Base-by-base conservation (phyloP, 2,888 invertebrate species). In the Erebia palarica region DNA sequence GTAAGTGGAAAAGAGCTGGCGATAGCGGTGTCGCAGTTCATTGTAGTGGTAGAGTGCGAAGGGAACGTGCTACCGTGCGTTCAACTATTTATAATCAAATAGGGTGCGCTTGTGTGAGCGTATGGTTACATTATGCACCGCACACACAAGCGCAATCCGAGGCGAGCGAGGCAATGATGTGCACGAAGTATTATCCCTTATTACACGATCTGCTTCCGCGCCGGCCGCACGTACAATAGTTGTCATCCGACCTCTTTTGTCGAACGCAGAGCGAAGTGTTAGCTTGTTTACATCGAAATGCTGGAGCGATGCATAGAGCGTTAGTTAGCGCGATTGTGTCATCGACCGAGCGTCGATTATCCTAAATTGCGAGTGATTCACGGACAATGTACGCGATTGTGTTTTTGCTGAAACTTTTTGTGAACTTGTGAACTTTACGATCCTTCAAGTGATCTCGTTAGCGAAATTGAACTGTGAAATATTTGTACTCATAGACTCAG, bases 1-100 rank as follows among this genome's bases (percentile, higher is more conserved):
- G 61, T 60, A 69, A 74, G 89, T 61, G 79, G 14, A 85, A 90
- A 78, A 80, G 82, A 82, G 92, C 88, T 67, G 76, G 82, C 76
- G 75, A 75, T 76, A 82, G 75, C 81, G 80, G 85, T 86, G 83
- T 87, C 84, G 84, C 87, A 84, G 89, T 84, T 90, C 88, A 88
- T 90, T 88, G 89, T 89, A 85, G 89, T 86, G 85, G 88, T 88
- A 78, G 86, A 91, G 89, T 90, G 87, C 89, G 89, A 92, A 92
- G 91, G 91, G 91, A 92, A 88, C 91, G 89, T 90, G 92, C 92
- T 92, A 92, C 93, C 88, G 93, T 92, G 92, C 90, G 92, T 90
- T 92, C 88, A 85, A 91, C 92, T 92, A 91, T 92, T 92, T 92
- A 91, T 92, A 92, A 92, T 92, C 89, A 90, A 92, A 92, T 90